Evolutionary conservation across 2,113 vertebrate species (phyloP).

Genomic region (human (Homo sapiens)): DNA sequence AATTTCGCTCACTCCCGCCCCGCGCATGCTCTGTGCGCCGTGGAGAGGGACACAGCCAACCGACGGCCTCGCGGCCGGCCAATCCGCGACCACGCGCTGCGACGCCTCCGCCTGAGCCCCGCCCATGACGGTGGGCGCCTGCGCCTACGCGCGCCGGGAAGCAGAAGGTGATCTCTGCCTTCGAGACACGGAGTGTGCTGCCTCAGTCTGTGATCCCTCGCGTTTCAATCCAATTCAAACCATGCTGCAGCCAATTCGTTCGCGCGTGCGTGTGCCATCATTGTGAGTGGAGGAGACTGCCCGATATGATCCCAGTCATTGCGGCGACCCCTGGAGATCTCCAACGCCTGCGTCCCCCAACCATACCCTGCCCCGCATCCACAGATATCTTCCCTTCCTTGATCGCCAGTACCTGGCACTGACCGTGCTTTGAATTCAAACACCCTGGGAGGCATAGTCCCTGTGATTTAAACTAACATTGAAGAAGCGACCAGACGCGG

Average conservation of each 20-base stretch:
- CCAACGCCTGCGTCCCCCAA: background rate
- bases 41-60: background rate
- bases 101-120: background rate
- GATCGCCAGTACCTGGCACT: background rate
- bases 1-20: conserved; percentile 50
- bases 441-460: background rate
- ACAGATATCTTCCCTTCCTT: background rate
- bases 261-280: background rate
- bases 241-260: background rate
- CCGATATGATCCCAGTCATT: background rate
- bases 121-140: conserved; percentile 1
- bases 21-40: background rate
- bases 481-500: no score
- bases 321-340: background rate
- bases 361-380: background rate
- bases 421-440: conserved; percentile 22
- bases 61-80: background rate
- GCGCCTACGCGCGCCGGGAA: background rate
- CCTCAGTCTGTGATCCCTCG: accelerated
- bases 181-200: accelerated
- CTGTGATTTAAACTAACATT: background rate
- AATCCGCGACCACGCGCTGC: background rate
- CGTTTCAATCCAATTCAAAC: background rate
- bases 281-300: background rate
- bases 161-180: accelerated